A percentile compares a stretch with the other conserved stretches of the same genome.
These are phyloP conservation scores for Caenorhabditis virilis DNA, from an alignment of 2,888 invertebrate genomes.

Conservation along the genomic window DNA sequence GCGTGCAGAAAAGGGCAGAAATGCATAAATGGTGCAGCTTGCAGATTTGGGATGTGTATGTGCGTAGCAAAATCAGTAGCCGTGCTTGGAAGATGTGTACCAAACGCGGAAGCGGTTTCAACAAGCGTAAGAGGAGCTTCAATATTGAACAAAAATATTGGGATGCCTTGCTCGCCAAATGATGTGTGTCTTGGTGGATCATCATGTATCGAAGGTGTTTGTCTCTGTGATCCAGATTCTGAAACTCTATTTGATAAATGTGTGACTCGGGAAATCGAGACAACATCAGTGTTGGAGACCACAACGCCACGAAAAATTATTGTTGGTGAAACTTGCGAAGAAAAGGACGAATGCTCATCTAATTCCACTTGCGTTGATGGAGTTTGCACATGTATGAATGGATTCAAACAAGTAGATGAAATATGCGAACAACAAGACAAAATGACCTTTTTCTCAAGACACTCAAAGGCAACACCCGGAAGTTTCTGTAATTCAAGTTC, in stretches of 20 bases:
- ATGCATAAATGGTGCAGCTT: slow-evolving; percentile 57
- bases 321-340: neutral
- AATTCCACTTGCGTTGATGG: slow-evolving; percentile 48
- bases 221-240: slow-evolving; percentile 46
- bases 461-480: slow-evolving; percentile 43
- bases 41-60: slow-evolving; percentile 62
- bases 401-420: slow-evolving; percentile 9
- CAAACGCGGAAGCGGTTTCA: slow-evolving; percentile 13
- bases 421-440: slow-evolving; percentile 10
- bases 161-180: slow-evolving; percentile 38
- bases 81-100: slow-evolving; percentile 48
- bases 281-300: slow-evolving; percentile 2
- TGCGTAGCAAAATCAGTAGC: slow-evolving; percentile 49
- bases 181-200: slow-evolving; percentile 54
- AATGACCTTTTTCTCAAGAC: slow-evolving; percentile 8
- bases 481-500: slow-evolving; percentile 50
- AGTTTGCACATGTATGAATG: slow-evolving; percentile 9
- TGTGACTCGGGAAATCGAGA: neutral
- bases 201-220: slow-evolving; percentile 45
- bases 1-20: slow-evolving; percentile 57
- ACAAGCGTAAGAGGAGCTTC: slow-evolving; percentile 7
- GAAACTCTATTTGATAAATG: slow-evolving; percentile 15
- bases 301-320: slow-evolving; percentile 3
- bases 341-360: slow-evolving; percentile 49
- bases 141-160: slow-evolving; percentile 32